Evolutionary conservation across 2,888 invertebrate species (phyloP).

Genomic region (Ormyrus thymus): DNA sequence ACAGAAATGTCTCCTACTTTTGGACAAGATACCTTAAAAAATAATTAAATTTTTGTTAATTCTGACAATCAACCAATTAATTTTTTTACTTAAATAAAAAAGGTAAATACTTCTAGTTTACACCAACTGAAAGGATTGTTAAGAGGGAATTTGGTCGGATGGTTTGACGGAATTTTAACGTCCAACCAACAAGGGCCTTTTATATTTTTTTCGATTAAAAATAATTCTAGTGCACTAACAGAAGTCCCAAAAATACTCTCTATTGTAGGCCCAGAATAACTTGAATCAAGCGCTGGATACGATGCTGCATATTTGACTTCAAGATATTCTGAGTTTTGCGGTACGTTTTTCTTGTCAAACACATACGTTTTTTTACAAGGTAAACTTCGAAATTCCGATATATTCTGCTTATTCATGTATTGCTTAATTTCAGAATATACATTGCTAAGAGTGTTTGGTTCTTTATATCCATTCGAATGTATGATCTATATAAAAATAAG

Average conservation of each 20-base stretch:
- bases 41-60: slow-evolving; percentile 69
- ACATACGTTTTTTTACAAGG: slow-evolving; percentile 90
- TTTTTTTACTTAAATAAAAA: too few species aligned
- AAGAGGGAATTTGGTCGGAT: slow-evolving; percentile 71
- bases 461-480: slow-evolving; percentile 76
- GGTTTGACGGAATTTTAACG: slow-evolving; percentile 79
- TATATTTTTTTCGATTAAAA: slow-evolving; percentile 92
- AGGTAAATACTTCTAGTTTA: slow-evolving; percentile 82
- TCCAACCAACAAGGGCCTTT: slow-evolving; percentile 99
- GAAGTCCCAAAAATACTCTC: slow-evolving; percentile 93
- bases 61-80: background rate
- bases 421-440: slow-evolving; percentile 92
- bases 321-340: slow-evolving; percentile 90
- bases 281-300: slow-evolving; percentile 76
- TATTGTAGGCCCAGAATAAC: slow-evolving; percentile 83
- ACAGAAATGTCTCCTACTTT: slow-evolving; percentile 82
- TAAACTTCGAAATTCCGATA: slow-evolving; percentile 87
- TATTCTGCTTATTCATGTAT: slow-evolving; percentile 78
- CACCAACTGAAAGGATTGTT: slow-evolving; percentile 89
- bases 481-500: slow-evolving; percentile 5
- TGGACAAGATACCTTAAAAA: slow-evolving; percentile 74
- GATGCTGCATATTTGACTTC: slow-evolving; percentile 92
- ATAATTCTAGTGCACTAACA: slow-evolving; percentile 90
- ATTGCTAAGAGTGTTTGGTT: slow-evolving; percentile 82
- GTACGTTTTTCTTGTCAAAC: slow-evolving; percentile 87